These are phyloP conservation scores for Thomomys bottae DNA, from an alignment of 2,113 vertebrate genomes.

Conservation along the genomic window DNA sequence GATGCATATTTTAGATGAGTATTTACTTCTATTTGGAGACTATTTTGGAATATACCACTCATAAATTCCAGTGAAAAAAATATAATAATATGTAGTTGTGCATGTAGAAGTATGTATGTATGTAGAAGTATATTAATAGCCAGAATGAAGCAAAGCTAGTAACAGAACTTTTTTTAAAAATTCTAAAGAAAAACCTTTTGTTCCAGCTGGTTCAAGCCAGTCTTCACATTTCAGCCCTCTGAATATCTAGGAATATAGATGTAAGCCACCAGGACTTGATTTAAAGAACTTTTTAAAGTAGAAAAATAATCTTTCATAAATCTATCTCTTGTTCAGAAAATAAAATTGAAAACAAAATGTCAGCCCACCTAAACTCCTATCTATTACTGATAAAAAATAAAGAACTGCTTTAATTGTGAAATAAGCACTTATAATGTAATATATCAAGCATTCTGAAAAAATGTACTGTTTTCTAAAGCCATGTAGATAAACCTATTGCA, in stretches of 20 bases:
- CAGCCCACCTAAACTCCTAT: not conserved
- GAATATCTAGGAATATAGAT: too few relatives aligned
- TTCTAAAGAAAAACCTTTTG: not conserved
- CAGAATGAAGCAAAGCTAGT: not conserved
- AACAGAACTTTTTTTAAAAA: not conserved
- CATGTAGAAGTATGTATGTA: too few relatives aligned
- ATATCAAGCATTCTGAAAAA: not conserved
- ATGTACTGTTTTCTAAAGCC: not conserved
- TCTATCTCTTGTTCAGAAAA: not conserved
- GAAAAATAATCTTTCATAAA: not conserved
- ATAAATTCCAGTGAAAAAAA: conserved; percentile 30
- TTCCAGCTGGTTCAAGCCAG: not conserved
- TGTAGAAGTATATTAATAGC: not conserved
- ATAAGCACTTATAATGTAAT: not conserved
- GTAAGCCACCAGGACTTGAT: too few relatives aligned
- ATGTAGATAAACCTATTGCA: not conserved
- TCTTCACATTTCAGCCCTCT: not conserved
- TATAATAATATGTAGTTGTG: too few relatives aligned
- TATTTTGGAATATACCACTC: not conserved
- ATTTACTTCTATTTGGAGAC: not conserved
- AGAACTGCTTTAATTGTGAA: not conserved
- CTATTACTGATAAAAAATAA: not conserved
- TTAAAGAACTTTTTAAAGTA: conserved; percentile 1
- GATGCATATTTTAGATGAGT: not conserved
- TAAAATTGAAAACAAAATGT: conserved; percentile 41